Base-by-base conservation (phyloP, 2,888 invertebrate species). In the Andrena marginata region DNA sequence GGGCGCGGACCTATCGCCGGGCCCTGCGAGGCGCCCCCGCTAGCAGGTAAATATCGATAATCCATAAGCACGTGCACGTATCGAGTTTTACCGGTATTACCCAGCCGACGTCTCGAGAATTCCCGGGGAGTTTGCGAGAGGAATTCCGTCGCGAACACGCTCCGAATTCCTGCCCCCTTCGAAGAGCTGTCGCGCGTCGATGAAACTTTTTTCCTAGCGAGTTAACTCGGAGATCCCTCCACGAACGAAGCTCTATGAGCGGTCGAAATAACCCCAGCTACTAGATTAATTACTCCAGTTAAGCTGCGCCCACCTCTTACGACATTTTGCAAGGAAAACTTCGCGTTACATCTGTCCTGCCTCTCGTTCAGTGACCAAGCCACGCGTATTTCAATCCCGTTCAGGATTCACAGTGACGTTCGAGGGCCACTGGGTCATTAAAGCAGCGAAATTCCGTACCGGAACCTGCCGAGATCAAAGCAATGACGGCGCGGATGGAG, bases 31-130 rank as follows among this genome's bases (percentile, higher is more conserved):
- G 54, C 26, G 67, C 60, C 31, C 51, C 6, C 26, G 70, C 42
- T 33, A 35, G 48, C 73, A 59, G 77, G 65, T 76, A 78, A 84
- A 77, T 82, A 85, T 86, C 85, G 82, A 85, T 86, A 82, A 86
- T 82, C 85, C 80, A 86, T 85, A 82, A 86, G 69, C 77, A 82
- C 70, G 77, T 60, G 69, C 63, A 31, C 56, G 85, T 85, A 80
- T 80, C 85, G 82, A 82, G 76, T 85, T 85, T 82, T 75, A 84
- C 76, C 23, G 78, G 65, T 75, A 65, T 75, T 63, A 63, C 64
- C 65, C 56, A 1, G 31, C 29, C 68, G 49, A n/a, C 65, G 76
- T 63, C 71, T 74, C 69, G 76, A 79, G 82, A 80, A 85, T 85
- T 82, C 74, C 59, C 64, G n/a, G 64, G 56, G 73, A 83, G 80